phyloP scores from a whole-genome alignment of 1,140 invertebrate genomes.

The Mya arenaria region DNA sequence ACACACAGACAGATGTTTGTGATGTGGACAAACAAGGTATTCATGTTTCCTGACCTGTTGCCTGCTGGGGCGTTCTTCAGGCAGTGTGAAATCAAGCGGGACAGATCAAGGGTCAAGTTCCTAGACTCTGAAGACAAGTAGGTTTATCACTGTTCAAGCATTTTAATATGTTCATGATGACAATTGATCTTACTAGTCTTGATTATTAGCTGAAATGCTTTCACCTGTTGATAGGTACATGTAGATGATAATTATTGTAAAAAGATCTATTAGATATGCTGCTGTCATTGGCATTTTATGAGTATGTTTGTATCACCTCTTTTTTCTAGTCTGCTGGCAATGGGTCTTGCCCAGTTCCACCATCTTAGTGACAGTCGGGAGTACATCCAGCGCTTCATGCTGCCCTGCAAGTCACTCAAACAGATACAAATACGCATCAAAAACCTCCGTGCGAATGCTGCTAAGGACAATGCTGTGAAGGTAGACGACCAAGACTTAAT shows the following conservation, averaged over 20 bases:
- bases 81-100: constrained; percentile 22
- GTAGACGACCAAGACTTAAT: too few relatives aligned
- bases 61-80: constrained; percentile 75
- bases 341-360: constrained; percentile 85
- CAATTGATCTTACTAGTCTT: too few relatives aligned
- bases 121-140: constrained; percentile 71
- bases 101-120: constrained; percentile 55
- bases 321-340: constrained; percentile 82
- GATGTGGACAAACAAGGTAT: constrained; percentile 79
- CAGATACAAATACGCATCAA: constrained; percentile 77
- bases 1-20: constrained; percentile 61
- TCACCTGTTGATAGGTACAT: too few relatives aligned
- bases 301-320: neutral
- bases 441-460: constrained; percentile 68
- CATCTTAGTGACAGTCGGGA: constrained; percentile 43
- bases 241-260: neutral
- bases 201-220: too few relatives aligned
- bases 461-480: constrained; percentile 79
- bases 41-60: constrained; percentile 84
- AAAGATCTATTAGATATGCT: neutral
- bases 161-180: too few relatives aligned
- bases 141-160: too few relatives aligned
- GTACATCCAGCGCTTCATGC: constrained; percentile 72
- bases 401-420: constrained; percentile 75
- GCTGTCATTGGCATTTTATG: neutral